These are phyloP conservation scores for Apoderus coryli DNA, from an alignment of 2,888 invertebrate species.

Conservation along the genomic window DNA sequence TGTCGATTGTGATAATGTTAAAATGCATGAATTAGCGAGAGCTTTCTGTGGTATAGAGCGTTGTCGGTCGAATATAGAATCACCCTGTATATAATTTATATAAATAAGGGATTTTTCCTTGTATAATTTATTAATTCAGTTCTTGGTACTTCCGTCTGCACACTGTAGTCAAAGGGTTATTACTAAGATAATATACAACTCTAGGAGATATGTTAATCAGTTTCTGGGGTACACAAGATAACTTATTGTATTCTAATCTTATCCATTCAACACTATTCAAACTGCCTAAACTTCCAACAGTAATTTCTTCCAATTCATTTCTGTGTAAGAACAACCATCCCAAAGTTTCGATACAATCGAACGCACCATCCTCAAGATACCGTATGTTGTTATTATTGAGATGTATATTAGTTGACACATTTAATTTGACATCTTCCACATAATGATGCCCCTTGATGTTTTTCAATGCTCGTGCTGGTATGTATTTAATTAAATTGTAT, in stretches of 20 bases:
- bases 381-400: conserved; percentile 21
- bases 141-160: conserved; percentile 18
- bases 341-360: conserved; percentile 20
- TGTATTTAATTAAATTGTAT: conserved; percentile 19
- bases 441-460: conserved; percentile 19
- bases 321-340: conserved; percentile 22
- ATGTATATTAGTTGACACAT: conserved; percentile 19
- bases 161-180: conserved; percentile 24
- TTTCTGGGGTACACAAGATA: conserved; percentile 25
- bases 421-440: conserved; percentile 15
- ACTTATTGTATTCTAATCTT: conserved; percentile 23
- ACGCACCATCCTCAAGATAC: conserved; percentile 21
- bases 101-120: no score
- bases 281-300: conserved; percentile 22
- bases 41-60: no score
- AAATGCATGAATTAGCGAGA: no score
- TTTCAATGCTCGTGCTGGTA: conserved; percentile 20
- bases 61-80: no score
- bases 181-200: conserved; percentile 25
- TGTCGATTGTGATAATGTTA: no score
- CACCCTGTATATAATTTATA: no score
- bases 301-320: conserved; percentile 21
- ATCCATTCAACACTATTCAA: conserved; percentile 25
- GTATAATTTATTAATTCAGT: no score
- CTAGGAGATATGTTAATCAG: conserved; percentile 24